phyloP scores from a whole-genome alignment of 1,140 invertebrate genomes.

The Lucilia sericata region DNA sequence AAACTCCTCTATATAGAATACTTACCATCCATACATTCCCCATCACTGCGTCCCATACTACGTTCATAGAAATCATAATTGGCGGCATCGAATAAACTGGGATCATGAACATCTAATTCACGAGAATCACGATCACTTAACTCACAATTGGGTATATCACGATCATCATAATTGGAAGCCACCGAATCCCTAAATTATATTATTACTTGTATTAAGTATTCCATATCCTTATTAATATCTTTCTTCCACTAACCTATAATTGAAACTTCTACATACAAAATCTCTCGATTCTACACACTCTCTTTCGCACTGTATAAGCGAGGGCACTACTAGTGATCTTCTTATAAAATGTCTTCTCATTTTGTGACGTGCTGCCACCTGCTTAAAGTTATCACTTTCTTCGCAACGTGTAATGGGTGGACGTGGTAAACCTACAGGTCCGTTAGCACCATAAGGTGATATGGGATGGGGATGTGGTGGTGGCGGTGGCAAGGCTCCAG shows the following conservation, averaged over 20 bases:
- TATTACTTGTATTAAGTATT: slow-evolving; percentile 16
- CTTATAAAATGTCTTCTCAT: slow-evolving; percentile 84
- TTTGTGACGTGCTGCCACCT: slow-evolving; percentile 80
- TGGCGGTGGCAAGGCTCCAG: slow-evolving; percentile 54
- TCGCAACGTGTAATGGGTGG: slow-evolving; percentile 74
- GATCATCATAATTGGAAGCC: slow-evolving; percentile 72
- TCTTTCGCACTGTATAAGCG: slow-evolving; percentile 81
- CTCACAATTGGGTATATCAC: slow-evolving; percentile 87
- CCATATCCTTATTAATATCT: neutral
- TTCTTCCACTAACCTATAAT: slow-evolving; percentile 74
- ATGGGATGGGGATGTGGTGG: slow-evolving; percentile 58
- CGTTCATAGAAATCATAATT: slow-evolving; percentile 91
- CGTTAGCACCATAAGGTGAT: slow-evolving; percentile 53
- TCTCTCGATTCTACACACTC: slow-evolving; percentile 86
- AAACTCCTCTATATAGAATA: neutral
- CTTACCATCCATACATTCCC: slow-evolving; percentile 86
- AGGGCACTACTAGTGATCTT: slow-evolving; percentile 78
- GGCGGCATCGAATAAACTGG: slow-evolving; percentile 85
- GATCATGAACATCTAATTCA: slow-evolving; percentile 86
- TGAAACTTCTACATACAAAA: slow-evolving; percentile 89
- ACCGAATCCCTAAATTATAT: slow-evolving; percentile 68
- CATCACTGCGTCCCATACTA: slow-evolving; percentile 77
- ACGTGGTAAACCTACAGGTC: slow-evolving; percentile 57
- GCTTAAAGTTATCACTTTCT: slow-evolving; percentile 83
- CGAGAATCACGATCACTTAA: slow-evolving; percentile 87